These are phyloP conservation scores for Crax fasciolata DNA, from an alignment of 2,797 vertebrate genomes.

Conservation along the genomic window DNA sequence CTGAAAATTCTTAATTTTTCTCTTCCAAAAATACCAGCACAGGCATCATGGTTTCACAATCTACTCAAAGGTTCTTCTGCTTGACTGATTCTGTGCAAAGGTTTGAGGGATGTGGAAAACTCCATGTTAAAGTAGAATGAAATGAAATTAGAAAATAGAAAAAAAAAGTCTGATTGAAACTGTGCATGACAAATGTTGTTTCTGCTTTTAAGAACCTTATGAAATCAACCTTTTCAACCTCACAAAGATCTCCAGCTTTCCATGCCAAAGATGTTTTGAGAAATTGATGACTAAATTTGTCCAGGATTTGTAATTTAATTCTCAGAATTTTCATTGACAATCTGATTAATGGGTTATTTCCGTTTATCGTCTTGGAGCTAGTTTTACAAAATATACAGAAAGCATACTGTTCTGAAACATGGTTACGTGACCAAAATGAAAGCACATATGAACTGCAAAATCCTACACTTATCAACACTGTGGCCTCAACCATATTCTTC, in stretches of 20 bases:
- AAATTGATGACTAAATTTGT: slow-evolving; percentile 79
- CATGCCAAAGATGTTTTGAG: slow-evolving; percentile 51
- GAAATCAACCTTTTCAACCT: slow-evolving; percentile 52
- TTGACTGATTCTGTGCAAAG: slow-evolving; percentile 39
- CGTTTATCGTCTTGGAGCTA: slow-evolving; percentile 31
- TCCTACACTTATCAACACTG: slow-evolving; percentile 47
- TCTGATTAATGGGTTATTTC: slow-evolving; percentile 76
- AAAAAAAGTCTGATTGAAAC: slow-evolving; percentile 15
- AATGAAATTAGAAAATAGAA: slow-evolving; percentile 68
- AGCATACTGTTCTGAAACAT: slow-evolving; percentile 21
- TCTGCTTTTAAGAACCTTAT: slow-evolving; percentile 44
- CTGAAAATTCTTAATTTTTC: not conserved
- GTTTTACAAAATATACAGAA: slow-evolving; percentile 35
- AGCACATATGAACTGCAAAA: slow-evolving; percentile 23
- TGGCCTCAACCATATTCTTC: slow-evolving; percentile 60
- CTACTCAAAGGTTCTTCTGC: slow-evolving; percentile 31
- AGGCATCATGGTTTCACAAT: not conserved
- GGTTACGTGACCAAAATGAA: slow-evolving; percentile 64
- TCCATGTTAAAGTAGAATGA: slow-evolving; percentile 23
- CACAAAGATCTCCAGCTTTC: slow-evolving; percentile 30
- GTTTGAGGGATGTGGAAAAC: slow-evolving; percentile 45
- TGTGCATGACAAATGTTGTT: slow-evolving; percentile 39
- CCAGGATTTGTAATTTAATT: slow-evolving; percentile 69
- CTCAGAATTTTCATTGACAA: slow-evolving; percentile 81
- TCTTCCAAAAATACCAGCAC: not conserved